Percentiles rank a stretch among this genome's conserved stretches.
Conservation (phyloP, 2,113 vertebrate species). For the Neomonachus schauinslandi region DNA sequence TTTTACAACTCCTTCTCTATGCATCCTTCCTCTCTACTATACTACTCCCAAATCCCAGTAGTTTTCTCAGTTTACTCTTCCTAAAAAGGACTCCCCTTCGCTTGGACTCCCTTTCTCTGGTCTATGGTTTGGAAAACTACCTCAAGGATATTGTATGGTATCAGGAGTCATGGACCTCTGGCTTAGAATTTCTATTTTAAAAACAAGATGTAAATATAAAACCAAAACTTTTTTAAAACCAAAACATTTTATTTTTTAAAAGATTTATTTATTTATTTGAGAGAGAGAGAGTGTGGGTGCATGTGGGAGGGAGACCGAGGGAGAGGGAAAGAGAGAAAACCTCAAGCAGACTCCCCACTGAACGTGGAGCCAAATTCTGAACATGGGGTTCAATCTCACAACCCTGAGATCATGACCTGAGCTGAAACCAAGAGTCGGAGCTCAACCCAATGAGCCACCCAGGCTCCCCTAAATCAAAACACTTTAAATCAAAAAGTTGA, state of each 20-base stretch:
- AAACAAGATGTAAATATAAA: background rate
- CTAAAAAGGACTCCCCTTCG: background rate
- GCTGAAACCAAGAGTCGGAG: background rate
- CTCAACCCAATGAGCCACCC: background rate
- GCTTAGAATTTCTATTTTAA: background rate
- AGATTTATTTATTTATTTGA: background rate
- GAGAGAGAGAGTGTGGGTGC: background rate
- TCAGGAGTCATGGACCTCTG: background rate
- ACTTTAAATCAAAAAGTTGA: background rate
- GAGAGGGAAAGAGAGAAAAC: background rate
- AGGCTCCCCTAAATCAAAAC: background rate
- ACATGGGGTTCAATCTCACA: rapidly evolving
- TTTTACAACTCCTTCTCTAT: background rate
- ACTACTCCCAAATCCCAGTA: background rate
- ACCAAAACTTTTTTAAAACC: background rate
- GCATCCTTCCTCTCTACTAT: background rate
- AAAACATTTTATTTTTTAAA: background rate
- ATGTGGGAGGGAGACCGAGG: background rate
- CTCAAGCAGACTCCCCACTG: background rate
- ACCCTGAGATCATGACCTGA: background rate
- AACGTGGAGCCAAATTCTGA: background rate
- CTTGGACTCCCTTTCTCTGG: background rate
- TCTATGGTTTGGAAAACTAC: background rate
- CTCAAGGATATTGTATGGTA: background rate
- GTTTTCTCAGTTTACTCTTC: background rate